phyloP scores from a whole-genome alignment of 2,113 vertebrate species.

The Hemiscyllium ocellatum region DNA sequence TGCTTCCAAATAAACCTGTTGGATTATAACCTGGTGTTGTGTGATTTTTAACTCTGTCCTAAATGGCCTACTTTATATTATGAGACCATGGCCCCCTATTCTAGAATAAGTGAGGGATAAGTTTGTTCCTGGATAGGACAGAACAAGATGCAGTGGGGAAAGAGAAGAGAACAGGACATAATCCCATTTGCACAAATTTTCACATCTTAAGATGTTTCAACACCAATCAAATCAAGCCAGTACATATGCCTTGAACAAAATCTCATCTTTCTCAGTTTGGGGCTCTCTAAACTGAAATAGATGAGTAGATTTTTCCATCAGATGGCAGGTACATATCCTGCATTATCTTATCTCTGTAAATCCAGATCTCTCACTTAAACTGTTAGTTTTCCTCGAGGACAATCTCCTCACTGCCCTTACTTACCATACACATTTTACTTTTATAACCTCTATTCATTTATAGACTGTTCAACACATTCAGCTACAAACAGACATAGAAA shows the following conservation, averaged over 20 bases:
- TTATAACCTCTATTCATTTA: neutral
- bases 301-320: neutral
- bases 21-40: no score
- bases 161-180: neutral
- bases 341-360: neutral
- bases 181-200: neutral
- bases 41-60: no score
- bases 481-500: neutral
- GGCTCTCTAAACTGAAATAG: neutral
- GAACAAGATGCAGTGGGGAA: neutral
- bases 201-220: neutral
- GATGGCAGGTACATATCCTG: neutral
- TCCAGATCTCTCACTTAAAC: neutral
- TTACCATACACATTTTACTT: neutral
- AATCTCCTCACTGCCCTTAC: neutral
- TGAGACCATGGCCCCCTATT: no score
- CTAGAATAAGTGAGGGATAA: neutral
- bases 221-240: neutral
- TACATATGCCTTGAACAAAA: neutral
- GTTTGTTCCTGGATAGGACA: neutral
- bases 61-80: no score
- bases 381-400: neutral
- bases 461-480: neutral
- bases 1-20: no score
- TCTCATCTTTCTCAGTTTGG: neutral